A percentile compares a stretch with the other conserved stretches of the same genome.
These are phyloP conservation scores for Neelides sp. DNA, from an alignment of 1,140 invertebrate genomes.

Conservation along the genomic window DNA sequence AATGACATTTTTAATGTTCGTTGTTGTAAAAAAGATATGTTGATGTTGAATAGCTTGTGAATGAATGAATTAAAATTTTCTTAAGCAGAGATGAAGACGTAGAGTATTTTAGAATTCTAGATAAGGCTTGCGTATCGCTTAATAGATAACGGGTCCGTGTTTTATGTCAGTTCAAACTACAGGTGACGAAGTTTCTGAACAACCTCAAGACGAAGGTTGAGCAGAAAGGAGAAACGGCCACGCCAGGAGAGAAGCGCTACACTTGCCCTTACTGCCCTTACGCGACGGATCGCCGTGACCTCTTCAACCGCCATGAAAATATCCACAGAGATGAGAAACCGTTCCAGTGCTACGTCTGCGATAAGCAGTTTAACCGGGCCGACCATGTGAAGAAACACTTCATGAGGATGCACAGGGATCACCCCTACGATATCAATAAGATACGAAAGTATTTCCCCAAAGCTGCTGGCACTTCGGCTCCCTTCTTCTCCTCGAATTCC, in stretches of 20 bases:
- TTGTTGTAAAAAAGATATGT: too few relatives aligned
- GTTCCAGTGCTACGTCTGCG: slow-evolving; percentile 80
- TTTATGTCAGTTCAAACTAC: neutral
- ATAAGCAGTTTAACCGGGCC: slow-evolving; percentile 83
- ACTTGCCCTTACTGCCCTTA: slow-evolving; percentile 74
- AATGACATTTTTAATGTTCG: too few relatives aligned
- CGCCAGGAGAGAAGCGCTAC: slow-evolving; percentile 40
- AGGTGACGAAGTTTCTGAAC: slow-evolving; percentile 53
- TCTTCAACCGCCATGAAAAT: slow-evolving; percentile 90
- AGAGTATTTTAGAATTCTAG: neutral
- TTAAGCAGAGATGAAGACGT: neutral
- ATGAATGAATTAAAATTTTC: neutral
- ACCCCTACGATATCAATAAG: slow-evolving; percentile 67
- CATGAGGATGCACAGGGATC: slow-evolving; percentile 72
- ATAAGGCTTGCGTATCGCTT: neutral
- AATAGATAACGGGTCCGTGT: neutral
- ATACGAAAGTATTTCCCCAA: slow-evolving; percentile 50
- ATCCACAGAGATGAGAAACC: slow-evolving; percentile 88
- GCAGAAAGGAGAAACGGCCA: slow-evolving; percentile 34
- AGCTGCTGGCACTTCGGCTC: slow-evolving; percentile 28
- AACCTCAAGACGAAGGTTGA: slow-evolving; percentile 51
- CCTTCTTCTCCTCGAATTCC: slow-evolving; percentile 13
- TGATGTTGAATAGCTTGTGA: too few relatives aligned
- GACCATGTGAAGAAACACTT: slow-evolving; percentile 92
- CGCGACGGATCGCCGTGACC: slow-evolving; percentile 76